Conservation (phyloP, 1,140 invertebrate species). For the Bombus consobrinus region DNA sequence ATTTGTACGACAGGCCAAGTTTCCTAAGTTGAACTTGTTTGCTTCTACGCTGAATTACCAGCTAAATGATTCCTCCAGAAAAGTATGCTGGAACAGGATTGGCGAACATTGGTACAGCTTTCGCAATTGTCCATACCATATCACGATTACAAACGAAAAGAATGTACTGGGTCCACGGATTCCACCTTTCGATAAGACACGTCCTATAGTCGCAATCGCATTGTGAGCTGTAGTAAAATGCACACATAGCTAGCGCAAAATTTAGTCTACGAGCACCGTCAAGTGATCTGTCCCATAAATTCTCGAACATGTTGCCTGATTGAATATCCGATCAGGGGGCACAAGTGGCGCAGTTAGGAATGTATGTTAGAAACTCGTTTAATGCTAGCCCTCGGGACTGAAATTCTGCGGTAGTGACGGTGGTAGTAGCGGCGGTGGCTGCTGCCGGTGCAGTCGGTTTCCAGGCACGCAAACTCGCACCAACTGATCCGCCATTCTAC, state of each 20-base stretch:
- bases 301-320: slow-evolving; percentile 49
- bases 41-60: slow-evolving; percentile 42
- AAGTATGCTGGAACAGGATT: background rate
- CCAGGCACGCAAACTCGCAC: slow-evolving; percentile 61
- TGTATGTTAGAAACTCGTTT: slow-evolving; percentile 71
- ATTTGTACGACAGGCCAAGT: slow-evolving; percentile 42
- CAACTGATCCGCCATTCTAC: slow-evolving; percentile 49
- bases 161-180: background rate
- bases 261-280: slow-evolving; percentile 40
- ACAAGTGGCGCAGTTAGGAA: slow-evolving; percentile 64
- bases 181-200: background rate
- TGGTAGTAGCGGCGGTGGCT: slow-evolving; percentile 33
- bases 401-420: slow-evolving; percentile 63
- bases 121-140: background rate
- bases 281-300: slow-evolving; percentile 54
- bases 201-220: background rate
- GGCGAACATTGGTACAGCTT: background rate
- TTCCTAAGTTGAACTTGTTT: slow-evolving; percentile 58
- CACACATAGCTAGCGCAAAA: background rate
- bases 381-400: slow-evolving; percentile 61
- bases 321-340: slow-evolving; percentile 67
- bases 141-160: background rate
- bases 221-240: background rate
- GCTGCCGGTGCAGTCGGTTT: slow-evolving; percentile 55
- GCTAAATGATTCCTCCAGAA: slow-evolving; percentile 43